phyloP scores from a whole-genome alignment of 2,888 invertebrate species.

The Nasonovia ribisnigri region DNA sequence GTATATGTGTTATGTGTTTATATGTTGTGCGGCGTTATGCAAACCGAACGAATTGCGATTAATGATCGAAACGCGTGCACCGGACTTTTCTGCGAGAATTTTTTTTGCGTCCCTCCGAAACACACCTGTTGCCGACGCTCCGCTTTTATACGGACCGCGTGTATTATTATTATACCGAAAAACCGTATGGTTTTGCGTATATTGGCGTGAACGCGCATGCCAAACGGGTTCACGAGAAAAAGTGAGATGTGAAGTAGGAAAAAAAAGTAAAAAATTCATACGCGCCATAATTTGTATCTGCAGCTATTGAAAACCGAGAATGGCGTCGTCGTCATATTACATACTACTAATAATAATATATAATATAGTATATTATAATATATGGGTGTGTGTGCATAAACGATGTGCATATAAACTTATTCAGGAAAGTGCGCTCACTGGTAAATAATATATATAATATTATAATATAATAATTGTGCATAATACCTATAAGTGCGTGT shows the following conservation, averaged over 20 bases:
- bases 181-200: neutral
- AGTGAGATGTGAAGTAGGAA: neutral
- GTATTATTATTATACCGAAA: neutral
- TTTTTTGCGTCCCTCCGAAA: neutral
- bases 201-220: neutral
- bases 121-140: neutral
- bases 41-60: constrained; percentile 37
- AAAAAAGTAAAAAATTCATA: neutral
- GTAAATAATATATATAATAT: neutral
- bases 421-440: neutral
- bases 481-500: neutral
- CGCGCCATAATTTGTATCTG: neutral
- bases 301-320: neutral
- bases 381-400: neutral
- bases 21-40: neutral
- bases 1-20: neutral
- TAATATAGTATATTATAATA: neutral
- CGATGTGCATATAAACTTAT: neutral
- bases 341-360: neutral
- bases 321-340: neutral
- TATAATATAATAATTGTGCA: too few relatives aligned
- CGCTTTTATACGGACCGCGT: neutral
- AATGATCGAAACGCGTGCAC: neutral
- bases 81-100: neutral
- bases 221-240: neutral